Evolutionary conservation across 2,797 vertebrate genomes (phyloP).

Genomic region (Pangasius krempfi): DNA sequence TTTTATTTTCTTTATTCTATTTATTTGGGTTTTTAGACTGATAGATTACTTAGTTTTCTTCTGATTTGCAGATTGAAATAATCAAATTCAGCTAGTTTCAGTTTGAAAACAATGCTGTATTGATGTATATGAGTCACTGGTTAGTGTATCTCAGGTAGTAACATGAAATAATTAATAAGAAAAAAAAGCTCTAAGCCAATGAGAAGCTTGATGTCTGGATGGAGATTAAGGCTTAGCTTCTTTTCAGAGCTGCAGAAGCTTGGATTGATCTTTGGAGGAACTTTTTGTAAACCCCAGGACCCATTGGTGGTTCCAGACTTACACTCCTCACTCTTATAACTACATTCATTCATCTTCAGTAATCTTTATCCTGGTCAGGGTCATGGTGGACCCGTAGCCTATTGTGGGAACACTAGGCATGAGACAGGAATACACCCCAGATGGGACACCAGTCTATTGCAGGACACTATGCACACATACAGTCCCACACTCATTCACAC

Average conservation of each 20-base stretch:
- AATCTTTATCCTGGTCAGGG: neutral
- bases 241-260: neutral
- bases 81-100: neutral
- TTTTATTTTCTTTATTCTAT: neutral
- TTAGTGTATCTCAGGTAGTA: neutral
- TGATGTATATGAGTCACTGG: neutral
- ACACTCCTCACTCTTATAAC: neutral
- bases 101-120: neutral
- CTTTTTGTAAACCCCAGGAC: neutral
- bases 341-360: constrained; percentile 4
- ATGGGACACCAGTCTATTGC: neutral
- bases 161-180: neutral
- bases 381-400: neutral
- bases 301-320: neutral
- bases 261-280: neutral
- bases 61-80: neutral
- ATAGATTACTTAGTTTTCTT: neutral
- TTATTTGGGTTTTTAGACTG: neutral
- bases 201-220: neutral
- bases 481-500: neutral
- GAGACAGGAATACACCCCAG: neutral
- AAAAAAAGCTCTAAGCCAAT: neutral
- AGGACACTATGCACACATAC: neutral
- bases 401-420: neutral
- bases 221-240: neutral